A percentile compares a stretch with the other conserved stretches of the same genome.
These are phyloP conservation scores for Zaprionus gabonicus DNA, from an alignment of 1,140 invertebrate species.

Conservation along the genomic window DNA sequence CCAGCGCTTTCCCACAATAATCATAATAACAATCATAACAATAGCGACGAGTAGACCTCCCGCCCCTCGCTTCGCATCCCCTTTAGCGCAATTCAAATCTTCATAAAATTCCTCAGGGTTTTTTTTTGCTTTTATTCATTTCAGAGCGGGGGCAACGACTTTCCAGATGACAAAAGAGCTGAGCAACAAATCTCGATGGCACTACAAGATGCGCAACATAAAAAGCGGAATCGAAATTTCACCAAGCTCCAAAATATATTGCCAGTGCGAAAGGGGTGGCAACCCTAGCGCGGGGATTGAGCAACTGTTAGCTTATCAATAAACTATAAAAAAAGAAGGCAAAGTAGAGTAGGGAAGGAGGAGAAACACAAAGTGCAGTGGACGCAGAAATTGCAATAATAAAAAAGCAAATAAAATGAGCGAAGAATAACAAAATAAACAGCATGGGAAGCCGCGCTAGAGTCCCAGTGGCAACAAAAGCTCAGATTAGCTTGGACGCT, in stretches of 20 bases:
- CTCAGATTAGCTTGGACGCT: constrained; percentile 59
- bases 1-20: constrained; percentile 67
- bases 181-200: constrained; percentile 30
- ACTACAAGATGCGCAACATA: constrained; percentile 52
- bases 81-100: constrained; percentile 63
- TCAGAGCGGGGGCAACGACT: constrained; percentile 69
- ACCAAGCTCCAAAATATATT: constrained; percentile 46
- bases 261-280: constrained; percentile 50
- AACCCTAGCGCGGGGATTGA: constrained; percentile 47
- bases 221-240: constrained; percentile 59
- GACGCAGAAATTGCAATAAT: constrained; percentile 74
- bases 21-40: constrained; percentile 80
- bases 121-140: constrained; percentile 35
- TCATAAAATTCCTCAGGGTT: constrained; percentile 55
- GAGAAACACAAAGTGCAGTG: constrained; percentile 74
- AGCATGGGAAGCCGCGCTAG: constrained; percentile 26
- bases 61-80: neutral
- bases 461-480: constrained; percentile 51
- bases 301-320: constrained; percentile 74
- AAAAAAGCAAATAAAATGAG: constrained; percentile 71
- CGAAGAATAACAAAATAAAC: constrained; percentile 43
- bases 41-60: neutral
- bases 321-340: constrained; percentile 71
- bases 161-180: constrained; percentile 67
- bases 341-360: neutral